Conservation (phyloP, 2,113 vertebrate genomes). For the Epinephelus moara region DNA sequence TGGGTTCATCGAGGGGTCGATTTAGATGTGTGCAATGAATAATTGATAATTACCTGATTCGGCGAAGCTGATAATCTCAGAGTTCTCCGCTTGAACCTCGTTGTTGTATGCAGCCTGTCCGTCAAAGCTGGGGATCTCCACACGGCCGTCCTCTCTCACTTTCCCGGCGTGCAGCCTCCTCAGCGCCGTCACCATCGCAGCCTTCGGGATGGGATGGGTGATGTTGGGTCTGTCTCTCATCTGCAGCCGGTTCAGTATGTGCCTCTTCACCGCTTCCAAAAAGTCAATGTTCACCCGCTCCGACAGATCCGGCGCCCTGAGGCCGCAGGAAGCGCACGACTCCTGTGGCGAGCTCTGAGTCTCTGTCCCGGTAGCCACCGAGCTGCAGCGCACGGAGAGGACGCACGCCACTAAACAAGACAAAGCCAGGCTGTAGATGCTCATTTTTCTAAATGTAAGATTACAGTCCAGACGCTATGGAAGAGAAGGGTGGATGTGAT, state of each 20-base stretch:
- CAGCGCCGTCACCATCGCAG: slow-evolving; percentile 96
- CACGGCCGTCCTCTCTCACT: slow-evolving; percentile 93
- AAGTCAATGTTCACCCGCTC: slow-evolving; percentile 91
- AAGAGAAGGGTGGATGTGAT: neutral
- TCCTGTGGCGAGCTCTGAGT: slow-evolving; percentile 83
- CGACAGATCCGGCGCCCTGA: slow-evolving; percentile 88
- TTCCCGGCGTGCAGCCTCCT: slow-evolving; percentile 96
- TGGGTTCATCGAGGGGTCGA: slow-evolving; percentile 54
- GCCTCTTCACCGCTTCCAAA: slow-evolving; percentile 96
- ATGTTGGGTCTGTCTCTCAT: slow-evolving; percentile 97
- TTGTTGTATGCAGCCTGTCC: slow-evolving; percentile 90
- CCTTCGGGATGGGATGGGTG: slow-evolving; percentile 95
- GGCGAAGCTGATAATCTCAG: slow-evolving; percentile 98
- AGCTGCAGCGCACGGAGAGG: slow-evolving; percentile 72
- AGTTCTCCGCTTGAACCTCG: slow-evolving; percentile 89
- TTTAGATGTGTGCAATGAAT: slow-evolving; percentile 35
- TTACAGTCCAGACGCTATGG: slow-evolving; percentile 14
- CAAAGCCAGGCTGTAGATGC: slow-evolving; percentile 49
- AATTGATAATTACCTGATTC: slow-evolving; percentile 90
- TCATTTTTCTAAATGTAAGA: slow-evolving; percentile 69
- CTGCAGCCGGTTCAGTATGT: slow-evolving; percentile 95
- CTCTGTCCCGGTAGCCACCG: slow-evolving; percentile 78
- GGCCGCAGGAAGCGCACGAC: slow-evolving; percentile 93
- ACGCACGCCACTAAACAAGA: slow-evolving; percentile 74
- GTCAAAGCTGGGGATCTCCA: slow-evolving; percentile 96